Evolutionary conservation across 2,797 vertebrate genomes (phyloP).

Genomic region (Naso thynnoides): DNA sequence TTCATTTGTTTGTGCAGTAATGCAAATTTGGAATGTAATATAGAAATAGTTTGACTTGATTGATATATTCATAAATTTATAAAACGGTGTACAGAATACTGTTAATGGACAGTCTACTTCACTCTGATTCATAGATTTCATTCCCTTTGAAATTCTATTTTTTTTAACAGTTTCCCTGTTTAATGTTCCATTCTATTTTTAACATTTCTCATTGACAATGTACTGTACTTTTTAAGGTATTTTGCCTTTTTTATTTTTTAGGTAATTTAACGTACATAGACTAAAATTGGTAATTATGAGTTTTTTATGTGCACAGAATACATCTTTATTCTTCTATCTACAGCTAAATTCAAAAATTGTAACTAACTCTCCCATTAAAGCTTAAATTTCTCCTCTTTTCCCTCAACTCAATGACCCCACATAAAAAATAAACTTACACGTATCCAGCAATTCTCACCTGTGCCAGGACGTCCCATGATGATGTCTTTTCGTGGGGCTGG

Average conservation of each 20-base stretch:
- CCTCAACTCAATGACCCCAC: conserved; percentile 8
- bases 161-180: conserved; percentile 4
- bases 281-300: not conserved
- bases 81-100: not conserved
- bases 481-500: conserved; percentile 93
- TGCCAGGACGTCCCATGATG: conserved; percentile 95
- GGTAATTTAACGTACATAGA: no score
- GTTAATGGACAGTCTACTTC: not conserved
- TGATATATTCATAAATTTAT: conserved; percentile 1
- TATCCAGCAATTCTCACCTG: conserved; percentile 85
- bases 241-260: conserved; percentile 7
- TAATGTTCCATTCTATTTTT: conserved; percentile 3
- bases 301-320: conserved; percentile 2
- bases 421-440: conserved; percentile 28
- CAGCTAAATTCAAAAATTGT: not conserved
- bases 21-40: not conserved
- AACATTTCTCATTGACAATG: not conserved
- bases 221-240: not conserved
- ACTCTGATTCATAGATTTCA: conserved; percentile 12
- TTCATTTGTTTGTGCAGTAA: conserved; percentile 21
- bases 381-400: not conserved
- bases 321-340: not conserved
- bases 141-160: conserved; percentile 18
- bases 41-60: conserved; percentile 3
- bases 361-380: not conserved